Conservation (phyloP, 2,888 invertebrate genomes). For the Cantharis rustica region DNA sequence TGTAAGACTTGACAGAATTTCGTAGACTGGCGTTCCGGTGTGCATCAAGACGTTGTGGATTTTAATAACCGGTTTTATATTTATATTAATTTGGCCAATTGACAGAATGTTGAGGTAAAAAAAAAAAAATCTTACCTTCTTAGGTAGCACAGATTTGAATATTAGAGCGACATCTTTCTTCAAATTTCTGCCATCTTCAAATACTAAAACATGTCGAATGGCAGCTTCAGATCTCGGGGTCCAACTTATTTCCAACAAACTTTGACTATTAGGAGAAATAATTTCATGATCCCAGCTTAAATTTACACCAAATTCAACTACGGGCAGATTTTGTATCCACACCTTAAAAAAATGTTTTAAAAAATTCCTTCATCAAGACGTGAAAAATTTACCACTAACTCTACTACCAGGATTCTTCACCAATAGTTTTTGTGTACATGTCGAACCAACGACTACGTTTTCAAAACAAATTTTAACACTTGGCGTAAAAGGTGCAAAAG, state of each 20-base stretch:
- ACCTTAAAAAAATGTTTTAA: conserved; percentile 55
- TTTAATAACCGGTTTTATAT: no score
- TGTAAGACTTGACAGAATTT: no score
- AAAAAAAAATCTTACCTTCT: conserved; percentile 41
- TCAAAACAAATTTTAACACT: conserved; percentile 72
- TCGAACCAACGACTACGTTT: conserved; percentile 64
- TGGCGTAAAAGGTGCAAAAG: conserved; percentile 69
- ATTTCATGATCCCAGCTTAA: conserved; percentile 62
- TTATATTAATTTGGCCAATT: no score
- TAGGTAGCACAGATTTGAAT: conserved; percentile 60
- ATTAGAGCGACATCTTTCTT: conserved; percentile 70
- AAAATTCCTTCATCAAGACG: rapidly evolving
- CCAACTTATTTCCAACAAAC: conserved; percentile 67
- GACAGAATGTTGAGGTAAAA: not conserved
- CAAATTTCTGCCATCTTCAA: conserved; percentile 67
- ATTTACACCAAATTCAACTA: conserved; percentile 62
- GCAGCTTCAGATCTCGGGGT: conserved; percentile 63
- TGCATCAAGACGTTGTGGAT: no score
- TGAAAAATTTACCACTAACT: conserved; percentile 53
- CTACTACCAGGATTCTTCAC: conserved; percentile 63
- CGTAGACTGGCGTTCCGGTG: no score
- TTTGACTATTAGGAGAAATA: conserved; percentile 62
- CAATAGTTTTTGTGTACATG: conserved; percentile 61
- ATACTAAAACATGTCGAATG: conserved; percentile 64
- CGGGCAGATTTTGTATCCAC: conserved; percentile 59